phyloP scores from a whole-genome alignment of 2,113 vertebrate genomes.

The Serinus canaria region DNA sequence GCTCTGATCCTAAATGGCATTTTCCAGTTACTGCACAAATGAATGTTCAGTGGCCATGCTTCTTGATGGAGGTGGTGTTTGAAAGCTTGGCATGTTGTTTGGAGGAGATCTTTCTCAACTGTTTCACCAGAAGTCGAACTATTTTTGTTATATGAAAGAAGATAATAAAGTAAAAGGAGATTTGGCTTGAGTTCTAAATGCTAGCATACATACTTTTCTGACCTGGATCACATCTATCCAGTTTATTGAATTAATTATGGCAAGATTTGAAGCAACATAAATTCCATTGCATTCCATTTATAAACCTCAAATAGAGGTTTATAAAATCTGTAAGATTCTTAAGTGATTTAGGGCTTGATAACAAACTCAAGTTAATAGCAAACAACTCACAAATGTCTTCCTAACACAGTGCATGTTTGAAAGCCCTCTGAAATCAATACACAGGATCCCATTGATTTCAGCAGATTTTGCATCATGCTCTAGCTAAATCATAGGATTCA shows the following conservation, averaged over 20 bases:
- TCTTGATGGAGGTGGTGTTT: neutral
- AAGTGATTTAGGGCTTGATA: neutral
- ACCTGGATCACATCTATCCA: neutral
- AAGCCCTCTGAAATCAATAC: neutral
- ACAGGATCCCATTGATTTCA: neutral
- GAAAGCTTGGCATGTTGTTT: neutral
- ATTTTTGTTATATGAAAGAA: neutral
- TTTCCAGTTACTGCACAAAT: neutral
- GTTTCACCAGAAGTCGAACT: neutral
- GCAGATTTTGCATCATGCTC: neutral
- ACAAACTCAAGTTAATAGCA: neutral
- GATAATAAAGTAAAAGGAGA: neutral
- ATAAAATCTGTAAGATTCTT: neutral
- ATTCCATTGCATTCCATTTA: neutral
- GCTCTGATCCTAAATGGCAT: neutral
- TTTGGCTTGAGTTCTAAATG: neutral
- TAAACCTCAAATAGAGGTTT: neutral
- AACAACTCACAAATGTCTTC: neutral
- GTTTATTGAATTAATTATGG: neutral
- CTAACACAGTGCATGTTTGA: neutral
- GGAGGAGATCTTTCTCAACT: neutral
- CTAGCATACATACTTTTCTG: neutral
- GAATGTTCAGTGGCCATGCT: neutral
- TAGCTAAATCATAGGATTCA: neutral
- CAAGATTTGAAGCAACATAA: neutral